Evolutionary conservation across 2,888 invertebrate genomes (phyloP).

Genomic region (Ecliptopera silaceata): DNA sequence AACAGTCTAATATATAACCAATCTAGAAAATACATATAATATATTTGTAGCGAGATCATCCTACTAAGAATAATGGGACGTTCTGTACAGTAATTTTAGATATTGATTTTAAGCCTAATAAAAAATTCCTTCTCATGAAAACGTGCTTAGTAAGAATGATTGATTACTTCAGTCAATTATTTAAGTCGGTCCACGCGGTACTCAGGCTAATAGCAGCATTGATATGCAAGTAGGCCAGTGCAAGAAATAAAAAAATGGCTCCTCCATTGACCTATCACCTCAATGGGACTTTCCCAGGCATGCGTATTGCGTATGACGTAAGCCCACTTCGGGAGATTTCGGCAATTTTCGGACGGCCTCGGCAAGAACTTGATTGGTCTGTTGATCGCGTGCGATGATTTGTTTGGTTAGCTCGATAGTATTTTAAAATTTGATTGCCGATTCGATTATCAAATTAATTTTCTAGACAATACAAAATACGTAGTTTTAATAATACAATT

Average conservation of each 20-base stretch:
- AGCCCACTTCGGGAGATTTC: conserved; percentile 35
- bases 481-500: background rate
- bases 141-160: background rate
- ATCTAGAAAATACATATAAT: no score
- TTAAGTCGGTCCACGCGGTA: background rate
- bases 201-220: conserved; percentile 7
- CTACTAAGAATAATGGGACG: no score
- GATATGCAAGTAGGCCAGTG: conserved; percentile 34
- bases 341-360: conserved; percentile 21
- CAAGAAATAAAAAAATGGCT: conserved; percentile 39
- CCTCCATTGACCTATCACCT: conserved; percentile 49
- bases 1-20: no score
- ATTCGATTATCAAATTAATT: conserved; percentile 17
- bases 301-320: conserved; percentile 60
- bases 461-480: background rate
- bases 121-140: no score
- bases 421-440: conserved; percentile 14
- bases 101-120: no score
- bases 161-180: background rate
- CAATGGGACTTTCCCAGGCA: conserved; percentile 52
- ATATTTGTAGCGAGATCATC: no score
- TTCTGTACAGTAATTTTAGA: no score
- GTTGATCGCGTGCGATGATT: conserved; percentile 25
- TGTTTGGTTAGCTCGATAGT: conserved; percentile 17
- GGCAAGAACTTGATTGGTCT: conserved; percentile 22